phyloP scores from a whole-genome alignment of 2,888 invertebrate species.

The Crematogaster levior region DNA sequence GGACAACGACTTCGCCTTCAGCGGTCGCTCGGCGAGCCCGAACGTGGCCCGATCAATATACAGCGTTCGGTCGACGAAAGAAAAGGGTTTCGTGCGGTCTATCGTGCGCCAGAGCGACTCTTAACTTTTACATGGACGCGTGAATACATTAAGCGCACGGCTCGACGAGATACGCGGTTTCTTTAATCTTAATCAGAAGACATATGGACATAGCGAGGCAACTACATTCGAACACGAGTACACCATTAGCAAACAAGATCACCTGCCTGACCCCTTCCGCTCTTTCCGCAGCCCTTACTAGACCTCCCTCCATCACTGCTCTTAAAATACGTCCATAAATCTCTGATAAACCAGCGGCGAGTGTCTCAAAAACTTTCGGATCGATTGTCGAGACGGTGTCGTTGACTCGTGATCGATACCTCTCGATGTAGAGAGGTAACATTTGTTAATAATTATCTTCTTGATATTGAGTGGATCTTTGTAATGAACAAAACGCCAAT shows the following conservation, averaged over 20 bases:
- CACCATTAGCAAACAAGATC: constrained; percentile 85
- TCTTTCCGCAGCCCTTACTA: constrained; percentile 56
- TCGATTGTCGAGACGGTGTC: neutral
- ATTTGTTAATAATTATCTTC: neutral
- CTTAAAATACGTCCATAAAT: constrained; percentile 79
- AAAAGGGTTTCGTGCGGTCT: constrained; percentile 72
- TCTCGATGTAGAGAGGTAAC: neutral
- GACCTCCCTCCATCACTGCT: constrained; percentile 57
- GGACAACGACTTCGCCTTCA: constrained; percentile 42
- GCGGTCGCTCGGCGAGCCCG: constrained; percentile 53
- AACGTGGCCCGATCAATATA: constrained; percentile 74
- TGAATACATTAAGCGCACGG: constrained; percentile 77
- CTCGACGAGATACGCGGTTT: constrained; percentile 80
- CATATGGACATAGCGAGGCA: constrained; percentile 82
- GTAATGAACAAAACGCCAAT: neutral
- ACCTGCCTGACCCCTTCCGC: constrained; percentile 78
- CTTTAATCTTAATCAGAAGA: constrained; percentile 85
- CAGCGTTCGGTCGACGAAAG: constrained; percentile 51
- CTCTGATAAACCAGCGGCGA: constrained; percentile 77
- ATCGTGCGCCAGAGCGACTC: constrained; percentile 73
- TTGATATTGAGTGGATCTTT: neutral
- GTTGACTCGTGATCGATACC: neutral
- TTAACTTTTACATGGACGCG: constrained; percentile 78
- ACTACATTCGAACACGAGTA: constrained; percentile 84
- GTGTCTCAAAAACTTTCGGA: constrained; percentile 63